Percentiles rank a stretch among this genome's conserved stretches.
These are phyloP conservation scores for Oscheius sp. DNA, from an alignment of 2,888 invertebrate species.

Conservation along the genomic window DNA sequence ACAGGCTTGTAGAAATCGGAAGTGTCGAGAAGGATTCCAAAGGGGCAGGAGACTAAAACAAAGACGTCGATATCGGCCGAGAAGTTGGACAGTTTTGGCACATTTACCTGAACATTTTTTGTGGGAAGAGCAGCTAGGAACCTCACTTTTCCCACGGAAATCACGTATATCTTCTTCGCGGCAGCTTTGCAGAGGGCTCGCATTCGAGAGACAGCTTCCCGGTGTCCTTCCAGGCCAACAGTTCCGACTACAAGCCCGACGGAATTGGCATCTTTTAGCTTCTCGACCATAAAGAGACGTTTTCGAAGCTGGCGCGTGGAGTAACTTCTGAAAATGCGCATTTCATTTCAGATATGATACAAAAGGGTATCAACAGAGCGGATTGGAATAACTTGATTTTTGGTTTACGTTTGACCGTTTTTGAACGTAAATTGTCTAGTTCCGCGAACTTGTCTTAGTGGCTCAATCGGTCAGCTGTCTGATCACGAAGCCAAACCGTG, in stretches of 20 bases:
- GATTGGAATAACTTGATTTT: too few relatives aligned
- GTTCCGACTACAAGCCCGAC: slow-evolving; percentile 89
- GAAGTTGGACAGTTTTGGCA: slow-evolving; percentile 94
- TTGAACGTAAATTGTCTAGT: too few relatives aligned
- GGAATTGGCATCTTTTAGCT: slow-evolving; percentile 88
- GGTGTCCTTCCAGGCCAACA: slow-evolving; percentile 82
- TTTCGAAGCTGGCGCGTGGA: slow-evolving; percentile 79
- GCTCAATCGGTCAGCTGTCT: too few relatives aligned
- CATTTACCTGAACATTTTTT: slow-evolving; percentile 79
- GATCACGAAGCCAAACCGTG: too few relatives aligned
- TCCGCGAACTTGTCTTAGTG: too few relatives aligned
- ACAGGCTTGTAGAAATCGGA: slow-evolving; percentile 90
- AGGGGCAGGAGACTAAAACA: slow-evolving; percentile 90
- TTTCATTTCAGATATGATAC: too few relatives aligned
- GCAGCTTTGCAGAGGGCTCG: slow-evolving; percentile 80
- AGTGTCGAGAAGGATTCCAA: slow-evolving; percentile 83
- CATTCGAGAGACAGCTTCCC: slow-evolving; percentile 67
- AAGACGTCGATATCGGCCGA: slow-evolving; percentile 87
- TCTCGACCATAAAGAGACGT: slow-evolving; percentile 87
- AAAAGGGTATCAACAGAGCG: too few relatives aligned
- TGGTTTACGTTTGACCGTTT: too few relatives aligned
- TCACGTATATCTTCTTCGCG: slow-evolving; percentile 88
- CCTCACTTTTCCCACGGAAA: slow-evolving; percentile 87
- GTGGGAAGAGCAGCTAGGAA: neutral
- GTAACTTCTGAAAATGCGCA: neutral